Evolutionary conservation across 1,140 invertebrate genomes (phyloP).

Genomic region (Triops longicaudatus): DNA sequence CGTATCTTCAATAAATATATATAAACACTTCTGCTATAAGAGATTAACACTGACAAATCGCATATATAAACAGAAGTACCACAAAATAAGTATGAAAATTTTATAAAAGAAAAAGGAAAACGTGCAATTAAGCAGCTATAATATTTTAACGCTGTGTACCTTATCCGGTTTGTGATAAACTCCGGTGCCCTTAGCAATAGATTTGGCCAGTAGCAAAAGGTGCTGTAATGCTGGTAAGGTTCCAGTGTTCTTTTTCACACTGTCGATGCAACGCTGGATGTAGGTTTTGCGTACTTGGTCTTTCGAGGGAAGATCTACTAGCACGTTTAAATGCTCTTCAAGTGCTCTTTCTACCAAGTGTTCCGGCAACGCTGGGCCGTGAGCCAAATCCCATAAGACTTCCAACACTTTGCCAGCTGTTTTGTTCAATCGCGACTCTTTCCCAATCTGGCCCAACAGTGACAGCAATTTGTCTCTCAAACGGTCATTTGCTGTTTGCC

Average conservation of each 20-base stretch:
- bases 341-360: conserved; percentile 44
- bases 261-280: conserved; percentile 45
- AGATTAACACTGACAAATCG: too few relatives aligned
- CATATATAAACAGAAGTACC: too few relatives aligned
- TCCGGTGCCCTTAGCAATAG: conserved; percentile 41
- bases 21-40: too few relatives aligned
- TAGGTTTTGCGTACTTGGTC: conserved; percentile 42
- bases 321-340: conserved; percentile 45
- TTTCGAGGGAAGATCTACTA: conserved; percentile 43
- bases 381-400: conserved; percentile 46
- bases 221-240: conserved; percentile 41
- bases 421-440: conserved; percentile 39
- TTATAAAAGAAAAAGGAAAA: too few relatives aligned
- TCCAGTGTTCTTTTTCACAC: conserved; percentile 43
- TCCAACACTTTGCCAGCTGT: conserved; percentile 41
- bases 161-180: conserved; percentile 43
- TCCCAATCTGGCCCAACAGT: conserved; percentile 46
- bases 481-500: conserved; percentile 41
- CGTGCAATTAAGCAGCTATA: too few relatives aligned
- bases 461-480: conserved; percentile 44
- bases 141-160: conserved; percentile 30
- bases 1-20: too few relatives aligned
- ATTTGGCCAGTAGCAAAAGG: conserved; percentile 43
- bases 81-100: too few relatives aligned
- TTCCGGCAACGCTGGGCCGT: conserved; percentile 40